Base-by-base conservation (phyloP, 2,888 invertebrate species). In the Scaptomyza polygonia region DNA sequence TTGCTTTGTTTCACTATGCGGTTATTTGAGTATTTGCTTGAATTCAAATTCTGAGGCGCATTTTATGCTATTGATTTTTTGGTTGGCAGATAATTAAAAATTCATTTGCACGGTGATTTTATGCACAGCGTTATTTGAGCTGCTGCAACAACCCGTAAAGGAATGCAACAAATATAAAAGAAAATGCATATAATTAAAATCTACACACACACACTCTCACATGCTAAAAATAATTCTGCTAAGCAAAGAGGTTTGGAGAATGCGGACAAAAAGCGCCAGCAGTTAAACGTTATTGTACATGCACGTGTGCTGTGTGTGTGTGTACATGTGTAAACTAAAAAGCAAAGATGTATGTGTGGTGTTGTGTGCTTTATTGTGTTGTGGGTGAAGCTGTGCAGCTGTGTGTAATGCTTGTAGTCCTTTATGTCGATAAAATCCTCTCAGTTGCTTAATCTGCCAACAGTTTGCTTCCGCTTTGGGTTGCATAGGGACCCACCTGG, bases 391-490 rank as follows among this genome's bases (percentile, higher is more conserved):
- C n/a, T n/a, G 18, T 48, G 32, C 48, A 32, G 18, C 30, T 32
- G 21, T 30, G 64, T 55, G 40, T 36, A n/a, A 43, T 36, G 75
- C 55, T 59, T 58, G 39, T 34, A 54, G 62, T 73, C 69, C 74
- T 74, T 75, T 70, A 64, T 86, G 86, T 67, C 84, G 76, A 77
- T 84, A 49, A 82, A 87, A 87, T 84, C 72, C 87, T 65, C 80
- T 79, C 72, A 59, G 88, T 77, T 78, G 86, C 83, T 83, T 84
- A 87, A 84, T 84, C 87, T 85, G 87, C 77, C 58, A 73, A 65
- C 77, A 77, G 72, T 72, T 67, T 70, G 83, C 80, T 87, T 87
- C 88, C 87, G 83, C 77, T 87, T 76, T 77, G 83, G 76, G 77
- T 82, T 87, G 79, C 82, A 83, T 87, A 82, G 66, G 67, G 68